Evolutionary conservation across 2,888 invertebrate genomes (phyloP).

Genomic region (Drosophila quinaria): DNA sequence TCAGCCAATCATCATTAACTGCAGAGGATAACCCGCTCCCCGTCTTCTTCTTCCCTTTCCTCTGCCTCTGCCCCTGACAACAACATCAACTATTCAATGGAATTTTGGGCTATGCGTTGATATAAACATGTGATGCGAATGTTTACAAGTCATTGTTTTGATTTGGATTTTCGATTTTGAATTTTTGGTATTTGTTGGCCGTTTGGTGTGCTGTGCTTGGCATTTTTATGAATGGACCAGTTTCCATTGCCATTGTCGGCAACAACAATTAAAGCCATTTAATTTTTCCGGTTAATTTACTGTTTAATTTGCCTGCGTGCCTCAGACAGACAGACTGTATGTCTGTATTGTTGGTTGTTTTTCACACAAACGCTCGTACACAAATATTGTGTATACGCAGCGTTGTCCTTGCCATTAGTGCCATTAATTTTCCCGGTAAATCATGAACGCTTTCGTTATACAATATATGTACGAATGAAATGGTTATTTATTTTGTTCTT

Average conservation of each 20-base stretch:
- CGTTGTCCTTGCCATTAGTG: constrained; percentile 42
- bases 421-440: constrained; percentile 61
- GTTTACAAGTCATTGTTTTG: constrained; percentile 71
- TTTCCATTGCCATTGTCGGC: constrained; percentile 47
- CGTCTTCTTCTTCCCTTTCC: background rate
- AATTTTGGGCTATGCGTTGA: constrained; percentile 31
- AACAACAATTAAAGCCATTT: constrained; percentile 46
- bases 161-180: constrained; percentile 29
- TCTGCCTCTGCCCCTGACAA: background rate
- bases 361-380: constrained; percentile 6
- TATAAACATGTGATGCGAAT: constrained; percentile 65
- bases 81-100: constrained; percentile 6
- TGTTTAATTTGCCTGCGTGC: constrained; percentile 50
- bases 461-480: constrained; percentile 12
- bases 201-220: constrained; percentile 49
- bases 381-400: constrained; percentile 50
- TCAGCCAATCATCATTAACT: constrained; percentile 27
- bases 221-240: constrained; percentile 70
- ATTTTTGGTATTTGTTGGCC: constrained; percentile 20
- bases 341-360: constrained; percentile 7
- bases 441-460: constrained; percentile 42
- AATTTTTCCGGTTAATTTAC: constrained; percentile 68
- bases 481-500: constrained; percentile 58
- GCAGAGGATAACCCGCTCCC: background rate
- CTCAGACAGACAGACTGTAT: constrained; percentile 23